Base-by-base conservation (phyloP, 2,797 vertebrate species). In the Anas capensis region DNA sequence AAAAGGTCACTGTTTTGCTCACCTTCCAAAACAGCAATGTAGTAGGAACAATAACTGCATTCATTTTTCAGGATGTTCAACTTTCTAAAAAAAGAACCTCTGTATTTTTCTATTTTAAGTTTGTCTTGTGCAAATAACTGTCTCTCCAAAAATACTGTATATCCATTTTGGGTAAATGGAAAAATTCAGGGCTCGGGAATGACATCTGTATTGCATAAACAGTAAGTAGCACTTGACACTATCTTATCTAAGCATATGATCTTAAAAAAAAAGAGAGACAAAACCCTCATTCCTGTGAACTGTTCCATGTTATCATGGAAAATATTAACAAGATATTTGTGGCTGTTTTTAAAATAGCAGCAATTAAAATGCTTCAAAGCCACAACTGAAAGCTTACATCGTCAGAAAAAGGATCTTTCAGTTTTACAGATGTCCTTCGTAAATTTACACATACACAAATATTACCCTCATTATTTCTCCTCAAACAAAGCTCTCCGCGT, bases 141-240 rank as follows among this genome's bases (percentile, higher is more conserved):
- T 83, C 75, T 92, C 92, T 97, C 95, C 86, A 96, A 94, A 91
- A 96, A 66, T 64, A 96, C 49, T 61, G 21, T 64, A 86, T 61
- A 94, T 34, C 91, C 90, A 82, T 94, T 97, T 97, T 62, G 65
- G 79, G 94, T 65, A 96, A 94, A 94, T 95, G 95, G 97, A 97
- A 97, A 97, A 97, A 97, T 46, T 85, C 85, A 78, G 72, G 36
- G 48, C 68, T 89, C 91, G 77, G 81, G 95, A 97, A 82, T 82
- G 82, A 96, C 93, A 97, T 95, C 87, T 95, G 93, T 88, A 92
- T n/a, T 77, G 62, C 89, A 95, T 70, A 92, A 95, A 90, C 48
- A 85, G 53, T 70, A 93, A 95, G 85, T 46, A 86, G 89, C 86
- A 92, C 62, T 91, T 95, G 78, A 97, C 70, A 97, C 82, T 56